phyloP scores from a whole-genome alignment of 2,797 vertebrate genomes.

The Rhinoraja longicauda region DNA sequence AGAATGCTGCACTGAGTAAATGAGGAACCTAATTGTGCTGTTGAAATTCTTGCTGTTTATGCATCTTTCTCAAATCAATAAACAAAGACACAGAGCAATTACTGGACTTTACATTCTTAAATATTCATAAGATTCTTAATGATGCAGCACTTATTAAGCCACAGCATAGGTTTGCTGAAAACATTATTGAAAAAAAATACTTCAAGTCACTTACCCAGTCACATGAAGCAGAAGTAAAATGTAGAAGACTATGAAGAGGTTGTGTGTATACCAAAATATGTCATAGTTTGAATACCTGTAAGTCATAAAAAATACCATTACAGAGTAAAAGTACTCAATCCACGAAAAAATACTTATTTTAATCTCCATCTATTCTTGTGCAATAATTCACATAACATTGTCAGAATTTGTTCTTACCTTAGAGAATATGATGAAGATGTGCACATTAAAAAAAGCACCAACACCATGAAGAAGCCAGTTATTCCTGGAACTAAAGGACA shows the following conservation, averaged over 20 bases:
- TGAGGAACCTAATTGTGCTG: too few relatives aligned
- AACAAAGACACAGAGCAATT: too few relatives aligned
- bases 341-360: neutral
- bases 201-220: constrained; percentile 72
- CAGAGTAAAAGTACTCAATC: neutral
- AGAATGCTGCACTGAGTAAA: too few relatives aligned
- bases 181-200: neutral
- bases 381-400: neutral
- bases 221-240: constrained; percentile 85
- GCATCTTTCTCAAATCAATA: too few relatives aligned
- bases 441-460: constrained; percentile 92
- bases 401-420: constrained; percentile 61
- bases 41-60: too few relatives aligned
- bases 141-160: too few relatives aligned
- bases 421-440: constrained; percentile 84
- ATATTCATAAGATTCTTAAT: too few relatives aligned
- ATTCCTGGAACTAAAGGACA: constrained; percentile 77
- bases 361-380: neutral
- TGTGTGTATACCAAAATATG: constrained; percentile 97
- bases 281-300: constrained; percentile 85
- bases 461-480: constrained; percentile 83
- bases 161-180: neutral
- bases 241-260: constrained; percentile 95
- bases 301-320: constrained; percentile 43
- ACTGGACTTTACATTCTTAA: too few relatives aligned